Conservation (phyloP, 35 echinoderm and acorn worm species). For the Lytechinus variegatus region DNA sequence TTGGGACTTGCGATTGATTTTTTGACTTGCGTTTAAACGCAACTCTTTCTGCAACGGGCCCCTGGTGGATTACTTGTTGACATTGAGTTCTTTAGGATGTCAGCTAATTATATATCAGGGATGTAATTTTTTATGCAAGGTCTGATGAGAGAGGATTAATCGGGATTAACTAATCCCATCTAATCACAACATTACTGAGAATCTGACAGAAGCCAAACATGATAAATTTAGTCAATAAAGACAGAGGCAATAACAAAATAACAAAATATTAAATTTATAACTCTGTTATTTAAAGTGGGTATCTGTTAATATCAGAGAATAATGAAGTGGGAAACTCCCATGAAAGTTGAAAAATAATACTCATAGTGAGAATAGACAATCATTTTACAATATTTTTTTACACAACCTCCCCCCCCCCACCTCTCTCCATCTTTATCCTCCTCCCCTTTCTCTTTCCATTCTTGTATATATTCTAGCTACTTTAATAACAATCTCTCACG, state of each 20-base stretch:
- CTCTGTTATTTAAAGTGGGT: no score
- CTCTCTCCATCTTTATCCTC: not conserved
- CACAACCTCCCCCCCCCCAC: not conserved
- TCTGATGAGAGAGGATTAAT: not conserved
- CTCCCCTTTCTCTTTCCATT: not conserved
- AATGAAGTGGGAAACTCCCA: no score
- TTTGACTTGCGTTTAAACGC: no score
- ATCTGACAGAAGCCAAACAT: not conserved
- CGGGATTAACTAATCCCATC: not conserved
- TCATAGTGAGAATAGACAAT: no score
- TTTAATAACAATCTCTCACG: no score
- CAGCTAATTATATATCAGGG: not conserved
- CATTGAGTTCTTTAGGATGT: not conserved
- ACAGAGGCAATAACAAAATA: no score
- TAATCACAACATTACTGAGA: not conserved
- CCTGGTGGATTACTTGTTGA: not conserved
- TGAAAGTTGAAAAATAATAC: no score
- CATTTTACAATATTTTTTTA: not conserved
- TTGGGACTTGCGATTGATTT: no score
- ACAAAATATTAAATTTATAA: no score
- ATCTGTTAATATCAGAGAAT: no score
- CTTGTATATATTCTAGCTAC: not conserved
- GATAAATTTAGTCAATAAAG: no score
- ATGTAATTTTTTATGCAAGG: not conserved
- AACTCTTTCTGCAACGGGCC: no score